phyloP scores from a whole-genome alignment of 1,140 invertebrate genomes.

The Cotesia chilonis region DNA sequence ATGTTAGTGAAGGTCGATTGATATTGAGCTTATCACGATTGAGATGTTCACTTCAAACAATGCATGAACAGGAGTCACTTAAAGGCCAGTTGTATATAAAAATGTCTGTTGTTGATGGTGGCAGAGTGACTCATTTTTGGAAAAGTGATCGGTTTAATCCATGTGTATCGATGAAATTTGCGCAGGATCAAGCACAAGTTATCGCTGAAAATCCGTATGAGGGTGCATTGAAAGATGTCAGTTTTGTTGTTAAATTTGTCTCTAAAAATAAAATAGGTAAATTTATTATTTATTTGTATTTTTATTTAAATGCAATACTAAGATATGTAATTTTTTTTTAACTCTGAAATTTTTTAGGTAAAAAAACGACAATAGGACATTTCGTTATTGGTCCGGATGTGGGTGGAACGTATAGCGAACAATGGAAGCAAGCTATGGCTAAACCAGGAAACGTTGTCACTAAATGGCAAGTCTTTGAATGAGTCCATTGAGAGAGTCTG shows the following conservation, averaged over 20 bases:
- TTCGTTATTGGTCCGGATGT: conserved; percentile 65
- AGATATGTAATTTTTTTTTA: background rate
- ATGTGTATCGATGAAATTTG: conserved; percentile 69
- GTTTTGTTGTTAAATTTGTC: conserved; percentile 63
- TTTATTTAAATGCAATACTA: background rate
- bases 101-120: conserved; percentile 75
- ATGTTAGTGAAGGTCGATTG: conserved; percentile 70
- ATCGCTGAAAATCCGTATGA: conserved; percentile 61
- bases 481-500: conserved; percentile 30
- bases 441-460: conserved; percentile 60
- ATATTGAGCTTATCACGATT: conserved; percentile 56
- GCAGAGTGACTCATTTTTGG: conserved; percentile 77
- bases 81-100: conserved; percentile 79
- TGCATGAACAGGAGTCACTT: conserved; percentile 74
- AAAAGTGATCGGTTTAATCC: conserved; percentile 77
- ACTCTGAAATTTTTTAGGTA: conserved; percentile 54
- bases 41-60: conserved; percentile 72
- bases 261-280: conserved; percentile 64
- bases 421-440: conserved; percentile 62
- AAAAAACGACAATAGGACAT: conserved; percentile 68
- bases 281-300: conserved; percentile 3
- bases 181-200: conserved; percentile 55
- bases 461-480: conserved; percentile 63
- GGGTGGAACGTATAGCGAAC: conserved; percentile 59
- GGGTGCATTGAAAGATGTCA: conserved; percentile 60